Percentiles rank a stretch among this genome's conserved stretches.
phyloP scores from a whole-genome alignment of 2,888 invertebrate species.

The Campaea margaritaria region DNA sequence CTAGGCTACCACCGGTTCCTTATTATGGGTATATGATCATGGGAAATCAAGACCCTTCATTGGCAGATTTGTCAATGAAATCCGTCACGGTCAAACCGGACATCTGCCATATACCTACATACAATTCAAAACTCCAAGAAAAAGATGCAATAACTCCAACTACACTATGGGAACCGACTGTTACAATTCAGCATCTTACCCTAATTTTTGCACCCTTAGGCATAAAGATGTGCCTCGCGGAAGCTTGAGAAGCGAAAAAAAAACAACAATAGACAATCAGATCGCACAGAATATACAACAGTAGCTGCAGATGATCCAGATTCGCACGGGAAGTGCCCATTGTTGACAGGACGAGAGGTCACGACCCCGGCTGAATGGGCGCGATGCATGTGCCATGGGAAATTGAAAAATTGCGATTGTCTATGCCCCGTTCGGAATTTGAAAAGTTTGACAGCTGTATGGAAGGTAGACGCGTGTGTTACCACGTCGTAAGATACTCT shows the following conservation, averaged over 20 bases:
- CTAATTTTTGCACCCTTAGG: slow-evolving; percentile 45
- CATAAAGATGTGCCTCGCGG: slow-evolving; percentile 45
- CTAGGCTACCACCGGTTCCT: no score
- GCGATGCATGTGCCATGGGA: slow-evolving; percentile 39
- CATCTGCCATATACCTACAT: slow-evolving; percentile 17
- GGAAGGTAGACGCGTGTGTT: background rate
- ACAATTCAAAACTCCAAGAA: slow-evolving; percentile 4
- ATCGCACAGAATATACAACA: no score
- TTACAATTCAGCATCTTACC: slow-evolving; percentile 42
- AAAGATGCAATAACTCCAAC: background rate
- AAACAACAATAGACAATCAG: slow-evolving; percentile 71
- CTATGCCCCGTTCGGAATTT: slow-evolving; percentile 40
- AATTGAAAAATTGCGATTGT: slow-evolving; percentile 34
- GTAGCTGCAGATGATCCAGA: slow-evolving; percentile 76
- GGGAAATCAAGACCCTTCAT: slow-evolving; percentile 5
- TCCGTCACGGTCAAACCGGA: slow-evolving; percentile 9
- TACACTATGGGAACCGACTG: slow-evolving; percentile 22
- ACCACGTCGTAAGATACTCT: no score
- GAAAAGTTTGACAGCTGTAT: slow-evolving; percentile 40
- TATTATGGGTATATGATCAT: no score
- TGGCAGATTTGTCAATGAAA: background rate
- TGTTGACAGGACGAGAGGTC: slow-evolving; percentile 52
- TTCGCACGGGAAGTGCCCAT: slow-evolving; percentile 68
- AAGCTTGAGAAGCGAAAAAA: slow-evolving; percentile 61
- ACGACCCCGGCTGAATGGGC: slow-evolving; percentile 55